Evolutionary conservation across 2,113 vertebrate species (phyloP).

Genomic region (Megaceryle torquata): DNA sequence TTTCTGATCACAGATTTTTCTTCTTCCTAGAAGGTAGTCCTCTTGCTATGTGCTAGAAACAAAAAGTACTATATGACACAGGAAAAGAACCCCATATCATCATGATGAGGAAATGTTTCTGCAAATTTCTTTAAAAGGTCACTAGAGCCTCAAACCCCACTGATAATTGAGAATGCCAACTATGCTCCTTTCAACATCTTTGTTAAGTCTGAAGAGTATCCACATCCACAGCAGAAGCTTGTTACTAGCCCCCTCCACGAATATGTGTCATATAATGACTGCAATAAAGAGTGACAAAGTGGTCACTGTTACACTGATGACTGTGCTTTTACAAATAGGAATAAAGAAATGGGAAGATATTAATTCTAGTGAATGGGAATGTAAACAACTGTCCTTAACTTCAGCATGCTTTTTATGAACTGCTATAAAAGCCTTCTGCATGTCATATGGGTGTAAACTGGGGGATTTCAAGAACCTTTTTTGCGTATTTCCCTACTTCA

Average conservation of each 20-base stretch:
- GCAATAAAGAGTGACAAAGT: not conserved
- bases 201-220: not conserved
- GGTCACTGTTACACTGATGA: not conserved
- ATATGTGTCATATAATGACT: not conserved
- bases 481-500: not conserved
- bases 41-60: not conserved
- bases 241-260: not conserved
- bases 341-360: not conserved
- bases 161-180: not conserved
- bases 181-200: not conserved
- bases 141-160: not conserved
- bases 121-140: not conserved
- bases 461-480: not conserved
- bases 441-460: not conserved
- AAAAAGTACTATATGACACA: not conserved
- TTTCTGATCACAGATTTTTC: not conserved
- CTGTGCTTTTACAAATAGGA: not conserved
- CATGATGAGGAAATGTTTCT: not conserved
- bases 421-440: not conserved
- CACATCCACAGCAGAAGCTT: not conserved
- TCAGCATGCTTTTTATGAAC: not conserved
- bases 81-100: fast-evolving
- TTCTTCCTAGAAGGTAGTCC: not conserved
- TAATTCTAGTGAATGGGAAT: not conserved
- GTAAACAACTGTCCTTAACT: not conserved